Evolutionary conservation across 2,797 vertebrate genomes (phyloP), one percentile per base, ranked within the genome.

Genomic region (Liparis tanakae): DNA sequence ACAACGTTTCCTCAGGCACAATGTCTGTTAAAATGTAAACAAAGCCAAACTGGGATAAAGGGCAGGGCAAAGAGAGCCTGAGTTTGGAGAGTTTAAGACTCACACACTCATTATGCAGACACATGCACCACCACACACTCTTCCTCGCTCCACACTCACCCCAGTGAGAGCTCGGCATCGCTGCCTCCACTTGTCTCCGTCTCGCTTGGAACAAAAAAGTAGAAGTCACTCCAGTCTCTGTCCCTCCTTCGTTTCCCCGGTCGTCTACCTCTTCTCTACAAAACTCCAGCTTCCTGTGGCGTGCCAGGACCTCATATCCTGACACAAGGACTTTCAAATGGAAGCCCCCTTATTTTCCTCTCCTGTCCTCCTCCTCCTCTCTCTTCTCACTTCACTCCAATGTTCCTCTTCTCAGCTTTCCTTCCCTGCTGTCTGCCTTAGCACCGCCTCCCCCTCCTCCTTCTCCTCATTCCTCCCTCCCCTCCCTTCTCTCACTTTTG

Each of bases 141-240:
- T 39, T 13, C 30, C 56, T 55, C 30, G 7, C 65, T 36, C 68
- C 62, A 57, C 59, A 90, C 91, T 91, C 89, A 93, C 93, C 91
- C 88, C 80, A 77, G 25, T 72, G 69, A 86, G 83, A 92, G 84
- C 76, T 89, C 92, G 90, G 88, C 94, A 95, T 95, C 66, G 87
- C 85, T 91, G 91, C 90, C 76, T 92, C 84, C 73, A 70, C 89
- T 93, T 84, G 83, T 87, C 80, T 76, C 75, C 1, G 70, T 87
- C 68, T 85, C 80, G 84, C 68, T 86, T 80, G 77, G 68, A 78
- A 70, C 77, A 77, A 15, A 7, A 58, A 66, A 56, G 53, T 71
- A 83, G 69, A 80, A 85, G 80, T 84, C 71, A 70, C 74, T 86
- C 82, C 74, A 74, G 72, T 81, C 74, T 86, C 51, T 66, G 56